phyloP scores from a whole-genome alignment of 2,113 vertebrate species.

The Tupaia tana region DNA sequence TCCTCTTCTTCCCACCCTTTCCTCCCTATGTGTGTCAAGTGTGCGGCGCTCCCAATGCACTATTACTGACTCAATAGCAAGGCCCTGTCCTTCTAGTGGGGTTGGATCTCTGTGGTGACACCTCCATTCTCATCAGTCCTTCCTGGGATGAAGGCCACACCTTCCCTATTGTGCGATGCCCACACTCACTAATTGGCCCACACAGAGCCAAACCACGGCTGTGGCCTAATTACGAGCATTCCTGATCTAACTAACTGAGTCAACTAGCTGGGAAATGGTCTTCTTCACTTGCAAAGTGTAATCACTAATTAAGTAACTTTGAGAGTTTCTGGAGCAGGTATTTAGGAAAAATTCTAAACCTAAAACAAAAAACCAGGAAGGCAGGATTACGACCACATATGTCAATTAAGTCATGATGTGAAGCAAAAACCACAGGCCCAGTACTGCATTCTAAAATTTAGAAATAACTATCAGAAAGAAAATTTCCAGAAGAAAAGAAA shows the following conservation, averaged over 20 bases:
- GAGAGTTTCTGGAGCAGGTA: constrained; percentile 64
- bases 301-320: constrained; percentile 62
- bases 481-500: neutral
- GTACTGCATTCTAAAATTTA: neutral
- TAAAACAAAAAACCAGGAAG: constrained; percentile 39
- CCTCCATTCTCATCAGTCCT: neutral
- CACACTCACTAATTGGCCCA: neutral
- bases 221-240: constrained; percentile 55
- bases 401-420: neutral
- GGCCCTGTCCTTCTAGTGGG: neutral
- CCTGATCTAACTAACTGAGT: constrained; percentile 58
- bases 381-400: neutral
- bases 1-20: neutral
- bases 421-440: neutral
- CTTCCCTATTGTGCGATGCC: neutral
- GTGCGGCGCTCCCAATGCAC: neutral
- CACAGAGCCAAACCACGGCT: constrained; percentile 14
- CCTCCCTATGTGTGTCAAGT: neutral
- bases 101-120: neutral
- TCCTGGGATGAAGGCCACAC: neutral
- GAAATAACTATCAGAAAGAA: neutral
- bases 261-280: constrained; percentile 62
- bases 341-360: constrained; percentile 55
- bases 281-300: constrained; percentile 67
- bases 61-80: neutral